Conservation (phyloP, 2,888 invertebrate species). For the Artemia sp. region DNA sequence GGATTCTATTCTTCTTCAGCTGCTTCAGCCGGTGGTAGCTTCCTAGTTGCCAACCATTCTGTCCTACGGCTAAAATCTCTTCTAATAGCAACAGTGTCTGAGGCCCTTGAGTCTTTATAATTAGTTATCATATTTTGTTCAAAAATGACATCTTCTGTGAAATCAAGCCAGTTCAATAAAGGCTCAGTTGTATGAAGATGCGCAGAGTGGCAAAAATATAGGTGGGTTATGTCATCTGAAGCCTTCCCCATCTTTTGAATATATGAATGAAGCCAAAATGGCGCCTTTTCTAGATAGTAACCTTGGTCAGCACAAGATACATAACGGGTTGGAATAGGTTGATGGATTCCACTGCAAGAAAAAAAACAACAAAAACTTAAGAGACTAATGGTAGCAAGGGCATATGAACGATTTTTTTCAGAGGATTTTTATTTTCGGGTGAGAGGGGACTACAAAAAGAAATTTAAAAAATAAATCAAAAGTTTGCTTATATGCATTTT, state of each 20-base stretch:
- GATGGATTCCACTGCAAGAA: slow-evolving; percentile 13
- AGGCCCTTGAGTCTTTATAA: slow-evolving; percentile 1
- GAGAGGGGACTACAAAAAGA: too few species aligned
- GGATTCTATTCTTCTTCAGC: not conserved
- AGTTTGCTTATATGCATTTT: too few species aligned
- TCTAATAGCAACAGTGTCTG: not conserved
- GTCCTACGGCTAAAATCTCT: slow-evolving; percentile 8
- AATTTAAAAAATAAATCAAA: too few species aligned
- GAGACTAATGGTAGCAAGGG: too few species aligned
- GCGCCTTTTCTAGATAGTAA: not conserved
- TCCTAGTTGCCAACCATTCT: slow-evolving; percentile 5
- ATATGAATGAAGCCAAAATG: slow-evolving; percentile 6
- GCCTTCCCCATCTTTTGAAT: slow-evolving; percentile 9
- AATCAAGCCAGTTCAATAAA: not conserved
- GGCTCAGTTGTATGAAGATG: slow-evolving; percentile 1
- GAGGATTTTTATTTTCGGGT: too few species aligned
- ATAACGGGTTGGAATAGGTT: slow-evolving; percentile 7
- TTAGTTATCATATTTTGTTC: not conserved
- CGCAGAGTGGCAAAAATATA: not conserved
- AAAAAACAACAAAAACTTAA: not conserved
- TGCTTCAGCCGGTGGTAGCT: not conserved
- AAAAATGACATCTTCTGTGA: not conserved
- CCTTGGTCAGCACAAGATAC: slow-evolving; percentile 14
- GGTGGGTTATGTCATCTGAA: slow-evolving; percentile 1
- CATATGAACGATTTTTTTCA: too few species aligned